Evolutionary conservation across 2,797 vertebrate genomes (phyloP), one percentile per base, ranked within the genome.

Genomic region (Spatula versicolor): DNA sequence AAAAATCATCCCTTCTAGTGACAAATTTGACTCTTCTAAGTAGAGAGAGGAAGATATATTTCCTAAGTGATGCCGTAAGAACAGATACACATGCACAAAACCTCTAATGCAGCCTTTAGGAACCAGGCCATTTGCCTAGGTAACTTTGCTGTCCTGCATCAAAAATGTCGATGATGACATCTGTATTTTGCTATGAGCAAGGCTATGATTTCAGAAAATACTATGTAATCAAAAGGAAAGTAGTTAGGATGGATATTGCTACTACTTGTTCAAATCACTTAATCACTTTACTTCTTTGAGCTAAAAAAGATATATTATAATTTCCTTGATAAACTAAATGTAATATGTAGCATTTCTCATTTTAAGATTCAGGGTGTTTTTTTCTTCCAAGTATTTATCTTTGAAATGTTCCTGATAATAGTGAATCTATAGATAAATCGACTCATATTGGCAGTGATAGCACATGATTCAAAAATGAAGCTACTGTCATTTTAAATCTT

Each of bases 221-320:
- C 21, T 43, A 48, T 30, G 33, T 48, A 87, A 74, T 55, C 72
- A 66, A 25, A 39, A 63, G 30, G 56, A 95, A 88, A 85, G 41
- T 60, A 82, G 92, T 93, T 78, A 96, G 69, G 69, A 85, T 77
- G 41, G 68, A 83, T 94, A 91, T 62, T 93, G 80, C 77, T 76
- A 81, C 62, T 59, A 75, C 54, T 71, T 83, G 58, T 92, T 92
- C 75, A 86, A 43, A 91, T 91, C 74, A 71, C 66, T 93, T 95
- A 96, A 94, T 94, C 88, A 81, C 41, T 96, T 95, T 72, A 84
- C 68, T 83, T 66, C 80, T 96, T 76, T 79, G 66, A 94, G 85
- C 66, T 81, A 92, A 83, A 81, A 93, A 85, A 73, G 80, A 91
- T 96, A 96, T 93, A 92, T 92, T 85, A 91, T 90, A 17, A 95